These are phyloP conservation scores for Geophilus truncorum DNA, from an alignment of 2,888 invertebrate species.

Conservation along the genomic window DNA sequence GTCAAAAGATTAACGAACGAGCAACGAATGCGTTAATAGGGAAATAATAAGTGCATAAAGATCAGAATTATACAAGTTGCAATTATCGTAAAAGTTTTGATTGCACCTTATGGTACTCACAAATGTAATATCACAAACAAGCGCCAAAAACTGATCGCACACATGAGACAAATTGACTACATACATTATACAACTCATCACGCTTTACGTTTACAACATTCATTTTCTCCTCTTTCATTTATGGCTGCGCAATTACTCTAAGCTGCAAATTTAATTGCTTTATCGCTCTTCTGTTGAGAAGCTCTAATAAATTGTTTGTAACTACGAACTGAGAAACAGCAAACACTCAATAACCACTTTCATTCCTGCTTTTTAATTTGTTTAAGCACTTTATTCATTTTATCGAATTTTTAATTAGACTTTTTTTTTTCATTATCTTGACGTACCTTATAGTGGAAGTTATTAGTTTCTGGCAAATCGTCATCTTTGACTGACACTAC, in stretches of 20 bases:
- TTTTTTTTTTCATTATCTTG: slow-evolving; percentile 42
- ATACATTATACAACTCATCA: background rate
- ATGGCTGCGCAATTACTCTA: background rate
- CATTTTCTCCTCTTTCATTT: background rate
- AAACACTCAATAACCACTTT: background rate
- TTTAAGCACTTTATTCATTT: background rate
- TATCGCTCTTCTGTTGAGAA: background rate
- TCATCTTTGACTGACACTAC: slow-evolving; percentile 94
- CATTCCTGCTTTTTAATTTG: background rate
- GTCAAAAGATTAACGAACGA: background rate
- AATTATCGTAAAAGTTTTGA: slow-evolving; percentile 14
- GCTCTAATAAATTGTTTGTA: background rate
- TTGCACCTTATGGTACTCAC: background rate
- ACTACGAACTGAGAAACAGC: background rate
- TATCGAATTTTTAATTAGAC: too few species aligned
- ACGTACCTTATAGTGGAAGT: slow-evolving; percentile 92
- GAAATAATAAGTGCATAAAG: background rate
- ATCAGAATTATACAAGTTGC: slow-evolving; percentile 4
- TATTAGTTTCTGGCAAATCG: slow-evolving; percentile 77
- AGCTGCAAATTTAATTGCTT: slow-evolving; percentile 23
- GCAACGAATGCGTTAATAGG: background rate
- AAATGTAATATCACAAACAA: background rate
- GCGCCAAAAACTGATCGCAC: background rate
- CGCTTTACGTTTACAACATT: background rate
- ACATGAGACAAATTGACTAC: slow-evolving; percentile 15